Conservation (phyloP, 1,140 invertebrate genomes). For the Drosophila mauritiana region DNA sequence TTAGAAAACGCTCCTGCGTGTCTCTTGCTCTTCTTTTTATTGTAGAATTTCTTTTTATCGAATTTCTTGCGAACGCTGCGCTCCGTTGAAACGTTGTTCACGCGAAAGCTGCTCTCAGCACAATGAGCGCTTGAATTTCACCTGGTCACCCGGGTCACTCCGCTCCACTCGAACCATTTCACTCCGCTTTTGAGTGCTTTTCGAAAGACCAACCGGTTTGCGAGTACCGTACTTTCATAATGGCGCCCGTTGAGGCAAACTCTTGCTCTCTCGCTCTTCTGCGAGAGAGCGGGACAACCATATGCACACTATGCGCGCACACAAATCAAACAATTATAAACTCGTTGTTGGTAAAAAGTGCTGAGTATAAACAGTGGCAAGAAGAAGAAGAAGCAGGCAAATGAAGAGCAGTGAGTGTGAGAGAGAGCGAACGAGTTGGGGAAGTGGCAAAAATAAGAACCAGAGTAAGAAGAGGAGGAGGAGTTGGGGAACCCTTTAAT, state of each 20-base stretch:
- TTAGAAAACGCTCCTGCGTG: slow-evolving; percentile 34
- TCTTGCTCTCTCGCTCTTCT: slow-evolving; percentile 21
- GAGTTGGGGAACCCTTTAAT: slow-evolving; percentile 20
- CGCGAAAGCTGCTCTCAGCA: slow-evolving; percentile 81
- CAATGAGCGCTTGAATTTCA: slow-evolving; percentile 62
- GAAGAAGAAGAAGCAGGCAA: slow-evolving; percentile 42
- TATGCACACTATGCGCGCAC: slow-evolving; percentile 42
- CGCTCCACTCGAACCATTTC: slow-evolving; percentile 40
- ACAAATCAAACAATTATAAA: slow-evolving; percentile 73
- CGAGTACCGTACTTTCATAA: slow-evolving; percentile 75
- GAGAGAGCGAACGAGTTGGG: slow-evolving; percentile 44
- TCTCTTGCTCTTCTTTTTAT: slow-evolving; percentile 5
- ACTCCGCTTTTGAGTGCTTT: slow-evolving; percentile 67
- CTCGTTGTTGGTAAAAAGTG: slow-evolving; percentile 21
- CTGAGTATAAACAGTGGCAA: slow-evolving; percentile 27
- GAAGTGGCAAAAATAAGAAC: neutral
- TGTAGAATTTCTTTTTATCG: slow-evolving; percentile 6
- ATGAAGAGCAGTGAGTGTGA: slow-evolving; percentile 1
- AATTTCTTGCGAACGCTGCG: slow-evolving; percentile 17
- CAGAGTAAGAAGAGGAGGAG: neutral
- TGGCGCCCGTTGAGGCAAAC: slow-evolving; percentile 63
- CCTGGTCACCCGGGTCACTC: slow-evolving; percentile 14
- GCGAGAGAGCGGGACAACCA: slow-evolving; percentile 48
- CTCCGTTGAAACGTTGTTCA: slow-evolving; percentile 76
- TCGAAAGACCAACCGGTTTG: slow-evolving; percentile 65